Evolutionary conservation across 2,888 invertebrate genomes (phyloP), one percentile per base, ranked within the genome.

Genomic region (Nymphalis c-album): DNA sequence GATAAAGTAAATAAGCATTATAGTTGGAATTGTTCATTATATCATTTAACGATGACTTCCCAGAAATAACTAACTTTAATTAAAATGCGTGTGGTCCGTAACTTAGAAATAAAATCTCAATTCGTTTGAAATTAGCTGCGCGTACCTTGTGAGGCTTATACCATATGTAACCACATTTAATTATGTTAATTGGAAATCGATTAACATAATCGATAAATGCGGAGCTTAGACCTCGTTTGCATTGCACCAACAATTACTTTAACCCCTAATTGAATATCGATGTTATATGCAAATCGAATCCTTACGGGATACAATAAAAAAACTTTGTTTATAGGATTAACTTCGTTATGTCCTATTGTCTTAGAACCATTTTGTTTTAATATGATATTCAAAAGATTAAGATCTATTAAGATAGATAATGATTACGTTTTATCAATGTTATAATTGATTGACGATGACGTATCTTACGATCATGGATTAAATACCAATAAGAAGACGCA

Each of bases 231-330:
- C 66, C 73, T 73, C 75, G 73, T 76, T 76, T 76, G 73, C 74
- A 70, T 72, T 70, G 57, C 71, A 58, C 73, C 71, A 71, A 74
- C 74, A 74, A 76, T 77, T 75, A 76, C 73, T 74, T 75, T 73
- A 71, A 74, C 71, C 67, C 66, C 77, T 82, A 84, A 85, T 83
- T 80, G 84, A 80, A 79, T 81, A 81, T 77, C 74, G 73, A 75
- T 83, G 84, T 84, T 79, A 74, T 79, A 85, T 84, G 85, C 81
- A 79, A 84, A 85, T 77, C 59, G 66, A 46, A 31, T 59, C 58
- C 60, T 66, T 66, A 58, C 69, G 69, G 13, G 40, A 40, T 40
- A 40, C 40, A 67, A 67, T 65, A 59, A 31, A 47, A 13, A 40
- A 67, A 59, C 58, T 71, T 76, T 74, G 69, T 74, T 74, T 73